Evolutionary conservation across 2,888 invertebrate species (phyloP), one percentile per base, ranked within the genome.

Genomic region (Altica lythri): DNA sequence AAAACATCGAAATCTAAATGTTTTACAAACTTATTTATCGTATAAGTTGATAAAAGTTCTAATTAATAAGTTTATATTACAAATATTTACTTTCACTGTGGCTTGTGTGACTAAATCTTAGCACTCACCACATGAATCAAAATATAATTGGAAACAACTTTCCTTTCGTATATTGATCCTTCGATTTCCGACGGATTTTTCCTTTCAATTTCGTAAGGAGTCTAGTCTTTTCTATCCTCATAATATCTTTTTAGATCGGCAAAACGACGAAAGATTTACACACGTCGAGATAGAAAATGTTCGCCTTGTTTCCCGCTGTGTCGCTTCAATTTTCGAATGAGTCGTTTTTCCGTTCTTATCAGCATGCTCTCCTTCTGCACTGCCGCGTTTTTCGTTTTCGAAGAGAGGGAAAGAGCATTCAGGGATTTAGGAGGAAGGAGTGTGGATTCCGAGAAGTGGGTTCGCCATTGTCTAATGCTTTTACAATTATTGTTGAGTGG

Each of bases 211-310:
- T 27, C 29, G 29, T 18, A 18, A 48, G 19, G 37, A 38, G 17
- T 46, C 46, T 42, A 40, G 25, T 46, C 40, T 17, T 40, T 40
- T 42, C 46, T 42, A 40, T 47, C 46, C 46, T 48, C 10, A 48
- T 46, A 55, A 55, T 49, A 55, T 50, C 50, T 42, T 42, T 55
- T 55, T 29, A 46, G 40, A 19, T 46, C 46, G 12, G 32, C 17
- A 47, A 47, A 47, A 47, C 46, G 50, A 27, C 27, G 44, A 37
- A 65, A 72, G 72, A 72, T 72, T 72, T 72, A 72, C 68, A 61
- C 68, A 67, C 68, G 67, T 65, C 57, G 60, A 69, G 71, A 70
- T 72, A 71, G 65, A 67, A 64, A 69, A 70, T 61, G 70, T 68
- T 68, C 68, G 70, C 68, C 67, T 68, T 68, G 68, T 68, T 68